A percentile compares a stretch with the other conserved stretches of the same genome.
phyloP scores from a whole-genome alignment of 2,113 vertebrate genomes.

The Zosterops lateralis region DNA sequence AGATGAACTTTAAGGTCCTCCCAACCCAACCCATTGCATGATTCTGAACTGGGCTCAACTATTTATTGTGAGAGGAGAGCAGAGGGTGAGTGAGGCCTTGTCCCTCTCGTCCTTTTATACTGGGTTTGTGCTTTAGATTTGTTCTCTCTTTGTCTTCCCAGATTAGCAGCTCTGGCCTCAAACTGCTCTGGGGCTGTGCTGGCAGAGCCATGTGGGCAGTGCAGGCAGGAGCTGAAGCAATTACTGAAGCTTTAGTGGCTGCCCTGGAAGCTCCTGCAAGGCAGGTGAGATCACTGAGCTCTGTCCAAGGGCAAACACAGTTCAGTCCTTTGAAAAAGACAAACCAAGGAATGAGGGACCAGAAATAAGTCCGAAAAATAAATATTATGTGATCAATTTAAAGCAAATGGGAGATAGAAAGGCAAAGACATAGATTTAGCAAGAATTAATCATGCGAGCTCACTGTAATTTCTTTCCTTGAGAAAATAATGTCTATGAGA shows the following conservation, averaged over 20 bases:
- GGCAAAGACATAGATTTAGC: neutral
- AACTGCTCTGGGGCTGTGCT: neutral
- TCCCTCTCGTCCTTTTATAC: neutral
- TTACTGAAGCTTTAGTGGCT: slow-evolving; percentile 6
- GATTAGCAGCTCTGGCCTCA: neutral
- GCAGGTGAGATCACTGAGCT: slow-evolving; percentile 3
- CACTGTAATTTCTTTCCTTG: slow-evolving; percentile 30
- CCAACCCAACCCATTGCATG: neutral
- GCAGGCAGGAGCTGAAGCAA: slow-evolving; percentile 6
- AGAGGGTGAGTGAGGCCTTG: neutral
- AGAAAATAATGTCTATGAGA: slow-evolving; percentile 52
- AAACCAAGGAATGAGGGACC: neutral
- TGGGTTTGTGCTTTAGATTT: neutral
- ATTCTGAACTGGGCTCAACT: neutral
- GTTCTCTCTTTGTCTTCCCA: neutral
- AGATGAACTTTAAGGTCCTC: neutral
- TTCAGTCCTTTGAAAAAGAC: neutral
- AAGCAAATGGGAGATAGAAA: neutral
- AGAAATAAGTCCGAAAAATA: neutral
- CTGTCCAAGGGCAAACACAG: neutral
- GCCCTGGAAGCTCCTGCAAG: slow-evolving; percentile 17
- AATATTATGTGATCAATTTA: neutral
- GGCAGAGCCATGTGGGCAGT: neutral
- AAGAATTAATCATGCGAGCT: neutral
- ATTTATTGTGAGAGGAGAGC: neutral